Evolutionary conservation across 2,113 vertebrate species (phyloP).

Genomic region (Cyphomyrus discorhynchus): DNA sequence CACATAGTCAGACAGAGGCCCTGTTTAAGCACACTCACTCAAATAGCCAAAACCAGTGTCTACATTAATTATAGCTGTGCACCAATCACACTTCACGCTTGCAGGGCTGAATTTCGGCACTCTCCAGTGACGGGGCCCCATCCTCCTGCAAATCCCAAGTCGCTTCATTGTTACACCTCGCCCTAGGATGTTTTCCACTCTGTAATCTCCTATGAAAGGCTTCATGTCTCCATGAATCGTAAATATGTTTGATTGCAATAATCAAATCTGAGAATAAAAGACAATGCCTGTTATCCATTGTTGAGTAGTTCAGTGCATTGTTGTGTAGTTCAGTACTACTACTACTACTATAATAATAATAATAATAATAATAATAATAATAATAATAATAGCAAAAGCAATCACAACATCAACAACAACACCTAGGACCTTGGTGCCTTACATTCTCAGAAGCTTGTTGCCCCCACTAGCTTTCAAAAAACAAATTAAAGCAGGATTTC

Average conservation of each 20-base stretch:
- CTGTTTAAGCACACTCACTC: neutral
- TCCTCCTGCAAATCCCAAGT: neutral
- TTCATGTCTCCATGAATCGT: neutral
- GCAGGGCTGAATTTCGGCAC: neutral
- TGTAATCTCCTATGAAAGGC: neutral
- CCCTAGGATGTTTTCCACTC: constrained; percentile 11
- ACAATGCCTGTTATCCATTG: neutral
- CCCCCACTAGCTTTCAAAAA: neutral
- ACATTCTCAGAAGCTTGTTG: neutral
- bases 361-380: neutral
- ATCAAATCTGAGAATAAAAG: neutral
- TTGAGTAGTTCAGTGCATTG: neutral
- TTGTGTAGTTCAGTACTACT: neutral
- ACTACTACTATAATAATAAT: neutral
- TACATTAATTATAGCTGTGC: constrained; percentile 8
- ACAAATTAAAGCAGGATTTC: neutral
- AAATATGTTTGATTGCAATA: neutral
- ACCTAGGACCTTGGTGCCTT: neutral
- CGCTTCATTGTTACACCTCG: neutral
- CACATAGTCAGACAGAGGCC: neutral
- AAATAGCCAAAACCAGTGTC: neutral
- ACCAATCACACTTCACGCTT: neutral
- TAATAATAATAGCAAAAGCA: neutral
- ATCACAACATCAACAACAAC: neutral
- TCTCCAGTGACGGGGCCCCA: neutral